Evolutionary conservation across 92 coral and sea anemone genomes (phyloP), one percentile per base, ranked within the genome.

Genomic region (Epizoanthus illoricatus): DNA sequence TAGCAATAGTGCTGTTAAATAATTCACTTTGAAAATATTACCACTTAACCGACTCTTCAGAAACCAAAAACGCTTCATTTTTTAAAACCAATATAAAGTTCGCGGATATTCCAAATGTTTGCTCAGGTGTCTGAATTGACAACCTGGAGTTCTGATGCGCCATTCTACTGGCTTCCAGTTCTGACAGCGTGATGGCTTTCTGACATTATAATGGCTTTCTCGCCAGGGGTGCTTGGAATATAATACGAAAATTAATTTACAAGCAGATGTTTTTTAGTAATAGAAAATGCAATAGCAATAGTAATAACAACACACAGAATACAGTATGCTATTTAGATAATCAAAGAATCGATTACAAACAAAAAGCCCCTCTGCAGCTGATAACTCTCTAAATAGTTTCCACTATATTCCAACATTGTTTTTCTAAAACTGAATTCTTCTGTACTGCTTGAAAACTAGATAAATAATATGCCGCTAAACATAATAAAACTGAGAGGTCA

Each of bases 161-260:
- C 71, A 78, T 42, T 78, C 24, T 63, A 63, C 59, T 78, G 82
- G 82, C 82, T 62, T 63, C 65, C 41, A 17, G 66, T 45, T 19
- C 23, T 19, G 36, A 21, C 17, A 10, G 42, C 11, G 23, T 42
- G 65, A 78, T 42, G 71, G 71, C 43, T 59, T 63, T 40, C 69
- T 18, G 52, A 61, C 69, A 39, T 49, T 56, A 5, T 60, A 72
- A 73, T 72, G 85, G 81, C 67, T 80, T 86, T 80, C 69, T 72
- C 85, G 52, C 45, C 72, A 47, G 86, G 41, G 5, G 45, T 40
- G 68, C 19, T 17, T 40, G 56, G 56, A 52, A 52, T 52, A 52
- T 52, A 52, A 52, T 45, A 36, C n/a, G 7, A 39, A 39, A 2
- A 39, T 28, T 68, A 39, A 21, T 72, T 7, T 40, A 3, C 39